Evolutionary conservation across 1,140 invertebrate genomes (phyloP).

Genomic region (Eciton burchellii): DNA sequence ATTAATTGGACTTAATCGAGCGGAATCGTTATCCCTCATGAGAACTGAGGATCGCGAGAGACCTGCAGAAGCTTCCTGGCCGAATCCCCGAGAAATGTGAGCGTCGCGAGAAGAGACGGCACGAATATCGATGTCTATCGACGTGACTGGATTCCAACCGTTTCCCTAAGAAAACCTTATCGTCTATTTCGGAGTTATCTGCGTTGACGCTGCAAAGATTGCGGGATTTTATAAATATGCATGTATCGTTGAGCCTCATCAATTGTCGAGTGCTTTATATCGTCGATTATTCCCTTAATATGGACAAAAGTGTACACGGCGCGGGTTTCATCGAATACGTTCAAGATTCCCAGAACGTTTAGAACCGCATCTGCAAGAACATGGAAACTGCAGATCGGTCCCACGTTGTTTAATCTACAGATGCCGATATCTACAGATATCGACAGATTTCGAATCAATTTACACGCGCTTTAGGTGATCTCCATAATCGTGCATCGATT

Average conservation of each 20-base stretch:
- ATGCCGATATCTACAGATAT: no score
- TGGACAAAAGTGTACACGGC: no score
- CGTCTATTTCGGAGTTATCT: no score
- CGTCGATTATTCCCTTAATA: no score
- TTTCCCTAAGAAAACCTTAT: not conserved
- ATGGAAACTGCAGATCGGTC: not conserved
- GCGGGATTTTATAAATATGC: no score
- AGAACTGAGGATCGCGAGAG: not conserved
- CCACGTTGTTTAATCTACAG: not conserved
- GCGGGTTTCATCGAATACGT: no score
- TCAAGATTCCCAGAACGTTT: no score
- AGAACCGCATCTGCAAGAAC: not conserved
- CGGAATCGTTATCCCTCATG: not conserved
- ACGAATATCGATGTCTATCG: not conserved
- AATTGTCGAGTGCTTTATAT: no score
- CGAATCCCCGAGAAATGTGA: not conserved
- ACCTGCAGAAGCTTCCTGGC: not conserved
- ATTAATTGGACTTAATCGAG: conserved; percentile 54
- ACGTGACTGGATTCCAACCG: not conserved
- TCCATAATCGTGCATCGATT: not conserved
- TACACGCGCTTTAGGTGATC: not conserved
- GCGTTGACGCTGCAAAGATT: no score
- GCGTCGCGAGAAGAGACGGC: not conserved
- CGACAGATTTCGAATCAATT: not conserved
- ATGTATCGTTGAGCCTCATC: no score